Evolutionary conservation across 2,113 vertebrate species (phyloP).

Genomic region (Heptranchias perlo): DNA sequence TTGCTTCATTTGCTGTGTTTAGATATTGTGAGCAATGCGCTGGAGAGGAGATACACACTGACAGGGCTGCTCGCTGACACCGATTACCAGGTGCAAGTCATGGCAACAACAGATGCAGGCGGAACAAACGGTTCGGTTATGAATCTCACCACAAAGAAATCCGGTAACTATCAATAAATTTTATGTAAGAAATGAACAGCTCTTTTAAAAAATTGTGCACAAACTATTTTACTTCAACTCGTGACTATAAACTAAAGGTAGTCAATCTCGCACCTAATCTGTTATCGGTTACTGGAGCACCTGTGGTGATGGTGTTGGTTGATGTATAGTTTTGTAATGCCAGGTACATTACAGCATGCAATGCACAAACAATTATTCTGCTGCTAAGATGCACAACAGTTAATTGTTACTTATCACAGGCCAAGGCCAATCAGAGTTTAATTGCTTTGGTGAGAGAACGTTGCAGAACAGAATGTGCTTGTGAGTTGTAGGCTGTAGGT

Average conservation of each 20-base stretch:
- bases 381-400: background rate
- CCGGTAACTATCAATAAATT: conserved; percentile 22
- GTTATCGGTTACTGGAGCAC: background rate
- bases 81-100: conserved; percentile 47
- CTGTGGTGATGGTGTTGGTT: background rate
- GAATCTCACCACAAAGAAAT: conserved; percentile 38
- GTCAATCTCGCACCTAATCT: background rate
- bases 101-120: conserved; percentile 52
- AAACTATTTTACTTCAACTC: background rate
- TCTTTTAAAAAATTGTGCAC: background rate
- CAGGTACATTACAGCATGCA: background rate
- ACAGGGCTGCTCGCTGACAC: conserved; percentile 44
- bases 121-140: conserved; percentile 45
- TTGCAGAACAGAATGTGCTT: background rate
- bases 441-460: background rate
- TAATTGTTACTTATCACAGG: background rate
- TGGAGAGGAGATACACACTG: conserved; percentile 41
- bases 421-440: background rate
- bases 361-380: background rate
- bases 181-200: background rate
- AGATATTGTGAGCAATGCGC: background rate
- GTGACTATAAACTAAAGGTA: background rate
- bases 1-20: background rate
- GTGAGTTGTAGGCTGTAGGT: background rate
- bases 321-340: background rate